phyloP scores from a whole-genome alignment of 1,140 invertebrate genomes.

The Bombus affinis region DNA sequence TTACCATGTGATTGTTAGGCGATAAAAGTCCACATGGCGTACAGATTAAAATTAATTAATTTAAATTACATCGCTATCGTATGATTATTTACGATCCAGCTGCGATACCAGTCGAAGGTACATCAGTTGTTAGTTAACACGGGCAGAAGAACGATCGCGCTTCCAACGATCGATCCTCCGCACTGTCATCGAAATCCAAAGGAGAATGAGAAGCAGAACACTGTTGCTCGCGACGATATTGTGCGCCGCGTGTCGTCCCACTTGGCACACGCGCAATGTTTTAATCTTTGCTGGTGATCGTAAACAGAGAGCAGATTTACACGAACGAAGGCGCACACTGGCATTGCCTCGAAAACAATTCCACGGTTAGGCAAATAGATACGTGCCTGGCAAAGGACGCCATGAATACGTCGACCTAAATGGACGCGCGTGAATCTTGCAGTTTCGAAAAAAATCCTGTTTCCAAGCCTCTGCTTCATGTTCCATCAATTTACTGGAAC shows the following conservation, averaged over 20 bases:
- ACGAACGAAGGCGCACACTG: background rate
- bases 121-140: background rate
- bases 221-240: conserved; percentile 58
- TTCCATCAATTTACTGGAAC: background rate
- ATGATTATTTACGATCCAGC: background rate
- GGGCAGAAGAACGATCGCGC: background rate
- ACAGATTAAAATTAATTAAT: background rate
- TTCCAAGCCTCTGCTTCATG: background rate
- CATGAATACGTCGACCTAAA: background rate
- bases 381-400: background rate
- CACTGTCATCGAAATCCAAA: conserved; percentile 57
- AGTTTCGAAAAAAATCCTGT: background rate
- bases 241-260: conserved; percentile 37
- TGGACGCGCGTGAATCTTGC: background rate
- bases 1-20: too few species aligned
- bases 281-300: conserved; percentile 39
- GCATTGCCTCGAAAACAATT: background rate
- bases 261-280: conserved; percentile 49
- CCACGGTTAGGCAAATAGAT: background rate
- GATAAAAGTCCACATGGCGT: background rate
- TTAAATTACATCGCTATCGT: background rate
- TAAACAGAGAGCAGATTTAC: conserved; percentile 31
- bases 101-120: background rate
- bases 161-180: conserved; percentile 42
- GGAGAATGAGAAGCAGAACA: conserved; percentile 40